A percentile compares a stretch with the other conserved stretches of the same genome.
These are phyloP conservation scores for Tadarida brasiliensis DNA, from an alignment of 2,797 vertebrate genomes.

Conservation along the genomic window DNA sequence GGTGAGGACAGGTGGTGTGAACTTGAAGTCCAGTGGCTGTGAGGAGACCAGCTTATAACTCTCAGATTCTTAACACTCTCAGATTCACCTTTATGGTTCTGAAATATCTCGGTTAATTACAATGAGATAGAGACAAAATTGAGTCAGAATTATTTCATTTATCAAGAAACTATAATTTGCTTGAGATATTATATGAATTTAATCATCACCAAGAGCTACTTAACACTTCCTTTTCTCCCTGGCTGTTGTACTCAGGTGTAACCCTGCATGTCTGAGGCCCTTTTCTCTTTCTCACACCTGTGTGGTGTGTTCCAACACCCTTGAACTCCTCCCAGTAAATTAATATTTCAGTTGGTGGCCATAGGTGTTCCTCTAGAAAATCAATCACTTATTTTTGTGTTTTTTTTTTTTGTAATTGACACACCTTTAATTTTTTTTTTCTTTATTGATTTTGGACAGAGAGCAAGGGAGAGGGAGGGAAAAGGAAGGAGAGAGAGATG, in stretches of 20 bases:
- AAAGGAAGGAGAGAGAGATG: too few species aligned
- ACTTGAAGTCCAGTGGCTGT: neutral
- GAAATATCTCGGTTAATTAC: neutral
- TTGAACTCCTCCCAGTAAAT: slow-evolving; percentile 74
- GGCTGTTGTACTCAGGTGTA: neutral
- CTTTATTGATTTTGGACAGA: too few species aligned
- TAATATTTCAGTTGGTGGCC: slow-evolving; percentile 68
- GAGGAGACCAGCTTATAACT: neutral
- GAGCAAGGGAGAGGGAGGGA: too few species aligned
- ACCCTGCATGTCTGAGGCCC: neutral
- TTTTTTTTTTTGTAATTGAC: neutral
- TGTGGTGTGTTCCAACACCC: neutral
- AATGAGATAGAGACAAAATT: slow-evolving; percentile 8
- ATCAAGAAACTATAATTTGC: neutral
- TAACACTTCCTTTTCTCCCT: neutral
- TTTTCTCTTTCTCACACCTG: neutral
- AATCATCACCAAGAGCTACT: neutral
- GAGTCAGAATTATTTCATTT: neutral
- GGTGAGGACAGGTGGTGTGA: neutral
- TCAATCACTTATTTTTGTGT: slow-evolving; percentile 22
- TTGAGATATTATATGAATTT: neutral
- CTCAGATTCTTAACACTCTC: neutral
- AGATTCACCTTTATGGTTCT: slow-evolving; percentile 18
- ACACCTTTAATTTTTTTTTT: neutral
- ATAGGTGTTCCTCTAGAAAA: slow-evolving; percentile 67